These are phyloP conservation scores for Donacobius atricapilla DNA, from an alignment of 2,113 vertebrate species.

Conservation along the genomic window DNA sequence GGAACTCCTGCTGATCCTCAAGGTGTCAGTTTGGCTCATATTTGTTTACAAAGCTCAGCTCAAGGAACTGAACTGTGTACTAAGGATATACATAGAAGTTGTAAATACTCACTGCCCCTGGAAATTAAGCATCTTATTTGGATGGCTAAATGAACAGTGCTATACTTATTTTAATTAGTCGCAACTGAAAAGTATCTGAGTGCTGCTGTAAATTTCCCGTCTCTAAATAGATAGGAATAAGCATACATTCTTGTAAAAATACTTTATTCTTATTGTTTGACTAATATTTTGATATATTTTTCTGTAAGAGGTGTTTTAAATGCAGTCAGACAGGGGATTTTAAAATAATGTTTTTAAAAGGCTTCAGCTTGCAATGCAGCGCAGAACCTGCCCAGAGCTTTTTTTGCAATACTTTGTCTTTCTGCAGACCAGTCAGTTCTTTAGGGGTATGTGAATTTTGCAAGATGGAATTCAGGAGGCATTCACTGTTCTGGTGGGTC, in stretches of 20 bases:
- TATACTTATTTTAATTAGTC: not conserved
- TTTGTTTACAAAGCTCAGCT: constrained; percentile 44
- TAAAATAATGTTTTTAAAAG: not conserved
- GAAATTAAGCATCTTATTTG: constrained; percentile 4
- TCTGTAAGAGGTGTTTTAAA: not conserved
- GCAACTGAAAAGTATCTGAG: not conserved
- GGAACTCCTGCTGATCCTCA: constrained; percentile 46
- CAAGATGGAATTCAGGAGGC: not conserved
- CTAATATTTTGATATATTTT: not conserved
- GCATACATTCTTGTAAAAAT: not conserved
- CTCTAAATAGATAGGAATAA: not conserved
- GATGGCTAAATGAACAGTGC: not conserved
- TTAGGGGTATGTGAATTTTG: not conserved
- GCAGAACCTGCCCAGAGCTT: not conserved
- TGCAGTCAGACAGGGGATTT: not conserved
- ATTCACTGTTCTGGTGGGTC: not conserved
- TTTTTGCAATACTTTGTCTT: not conserved
- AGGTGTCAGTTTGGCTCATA: constrained; percentile 44
- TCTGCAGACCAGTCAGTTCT: not conserved
- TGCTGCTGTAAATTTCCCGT: not conserved
- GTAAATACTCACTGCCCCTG: not conserved
- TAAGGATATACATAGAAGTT: not conserved
- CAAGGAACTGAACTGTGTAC: not conserved
- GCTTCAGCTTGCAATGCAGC: not conserved
- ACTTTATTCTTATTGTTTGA: not conserved